A percentile compares a stretch with the other conserved stretches of the same genome.
These are phyloP conservation scores for Drosophila robusta DNA, from an alignment of 2,888 invertebrate species.

Conservation along the genomic window DNA sequence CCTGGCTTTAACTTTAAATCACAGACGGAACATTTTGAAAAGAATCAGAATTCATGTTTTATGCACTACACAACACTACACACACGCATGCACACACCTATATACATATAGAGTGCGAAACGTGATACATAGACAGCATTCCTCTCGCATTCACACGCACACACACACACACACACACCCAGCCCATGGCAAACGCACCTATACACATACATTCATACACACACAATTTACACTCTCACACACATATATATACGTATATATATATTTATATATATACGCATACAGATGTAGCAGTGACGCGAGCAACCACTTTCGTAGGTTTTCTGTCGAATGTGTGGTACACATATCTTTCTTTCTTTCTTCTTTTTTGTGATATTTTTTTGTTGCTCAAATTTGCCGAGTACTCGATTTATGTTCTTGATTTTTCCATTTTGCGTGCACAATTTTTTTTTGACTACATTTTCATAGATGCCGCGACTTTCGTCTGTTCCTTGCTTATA, in stretches of 20 bases:
- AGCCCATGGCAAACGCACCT: constrained; percentile 46
- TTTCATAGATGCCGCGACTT: constrained; percentile 39
- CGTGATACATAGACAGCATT: constrained; percentile 77
- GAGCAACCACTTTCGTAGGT: constrained; percentile 77
- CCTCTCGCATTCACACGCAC: constrained; percentile 68
- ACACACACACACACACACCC: constrained; percentile 39
- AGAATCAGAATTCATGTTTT: constrained; percentile 58
- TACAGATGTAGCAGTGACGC: constrained; percentile 59
- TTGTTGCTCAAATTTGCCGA: constrained; percentile 33
- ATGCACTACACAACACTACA: constrained; percentile 75
- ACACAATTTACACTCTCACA: constrained; percentile 14
- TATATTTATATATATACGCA: no score
- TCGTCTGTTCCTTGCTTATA: constrained; percentile 33
- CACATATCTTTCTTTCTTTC: constrained; percentile 41
- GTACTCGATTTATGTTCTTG: constrained; percentile 20
- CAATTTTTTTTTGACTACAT: constrained; percentile 4
- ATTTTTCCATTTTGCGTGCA: constrained; percentile 11
- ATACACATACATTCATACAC: constrained; percentile 27
- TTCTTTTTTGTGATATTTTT: constrained; percentile 20
- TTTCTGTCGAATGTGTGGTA: constrained; percentile 64
- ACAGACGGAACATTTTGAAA: constrained; percentile 36
- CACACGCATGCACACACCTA: constrained; percentile 7
- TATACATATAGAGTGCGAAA: constrained; percentile 63
- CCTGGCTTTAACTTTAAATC: constrained; percentile 17
- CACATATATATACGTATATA: no score